Evolutionary conservation across 2,113 vertebrate species (phyloP).

Genomic region (Triplophysa rosa): DNA sequence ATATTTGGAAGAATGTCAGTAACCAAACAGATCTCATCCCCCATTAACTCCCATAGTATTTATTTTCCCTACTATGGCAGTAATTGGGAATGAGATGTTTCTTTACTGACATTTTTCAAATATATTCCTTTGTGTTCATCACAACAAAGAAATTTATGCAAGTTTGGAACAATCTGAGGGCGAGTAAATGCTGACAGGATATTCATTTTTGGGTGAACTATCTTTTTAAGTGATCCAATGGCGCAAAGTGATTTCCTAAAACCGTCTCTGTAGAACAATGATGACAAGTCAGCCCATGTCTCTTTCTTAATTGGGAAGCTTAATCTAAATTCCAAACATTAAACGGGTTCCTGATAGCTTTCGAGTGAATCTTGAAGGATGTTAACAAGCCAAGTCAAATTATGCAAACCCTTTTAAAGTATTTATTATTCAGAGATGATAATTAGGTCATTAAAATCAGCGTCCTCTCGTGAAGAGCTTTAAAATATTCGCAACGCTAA

Average conservation of each 20-base stretch:
- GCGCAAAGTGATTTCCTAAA: not conserved
- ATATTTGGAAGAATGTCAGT: too few species aligned
- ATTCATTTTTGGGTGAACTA: too few species aligned
- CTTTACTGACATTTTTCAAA: too few species aligned
- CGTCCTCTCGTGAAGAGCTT: not conserved
- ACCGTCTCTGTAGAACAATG: not conserved
- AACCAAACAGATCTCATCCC: too few species aligned
- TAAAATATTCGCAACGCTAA: not conserved
- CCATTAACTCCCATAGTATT: too few species aligned
- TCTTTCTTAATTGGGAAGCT: not conserved
- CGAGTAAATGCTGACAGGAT: too few species aligned
- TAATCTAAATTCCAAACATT: not conserved
- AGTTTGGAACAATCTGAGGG: too few species aligned
- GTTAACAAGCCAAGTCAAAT: conserved; percentile 12
- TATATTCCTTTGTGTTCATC: too few species aligned
- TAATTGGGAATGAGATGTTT: too few species aligned
- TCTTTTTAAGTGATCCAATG: not conserved
- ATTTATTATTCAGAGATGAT: conserved; percentile 29
- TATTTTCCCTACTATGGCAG: too few species aligned
- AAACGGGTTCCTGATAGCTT: conserved; percentile 5
- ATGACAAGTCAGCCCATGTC: not conserved
- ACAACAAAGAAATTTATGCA: too few species aligned
- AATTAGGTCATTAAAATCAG: conserved; percentile 39
- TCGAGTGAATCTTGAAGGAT: not conserved
- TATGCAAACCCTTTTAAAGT: conserved; percentile 26